Base-by-base conservation (phyloP, 2,113 vertebrate species). In the Platichthys flesus region DNA sequence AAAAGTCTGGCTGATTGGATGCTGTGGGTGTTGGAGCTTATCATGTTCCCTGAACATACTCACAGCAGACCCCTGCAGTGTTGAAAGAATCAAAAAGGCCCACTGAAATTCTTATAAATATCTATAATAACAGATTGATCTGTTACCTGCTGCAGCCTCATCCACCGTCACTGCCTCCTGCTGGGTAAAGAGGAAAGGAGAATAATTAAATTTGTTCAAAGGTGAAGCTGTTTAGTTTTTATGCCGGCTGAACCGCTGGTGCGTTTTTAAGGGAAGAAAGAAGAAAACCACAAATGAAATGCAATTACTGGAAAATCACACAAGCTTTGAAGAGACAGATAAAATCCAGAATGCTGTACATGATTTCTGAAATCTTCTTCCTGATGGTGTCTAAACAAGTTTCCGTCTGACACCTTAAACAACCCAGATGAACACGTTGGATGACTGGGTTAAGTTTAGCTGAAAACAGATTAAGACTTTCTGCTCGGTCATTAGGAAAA, bases 111-210 rank as follows among this genome's bases (percentile, higher is more conserved):
- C 57, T 31, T 35, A 23, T 56, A 57, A 63, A 58, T 52, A 16
- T 52, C n/a, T 24, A 35, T 8, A 18, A 14, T n/a, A 40, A 65
- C 60, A 63, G 15, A 66, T 76, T 69, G 1, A 49, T 68, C 21
- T 62, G 52, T 74, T 70, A 93, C 93, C 92, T 79, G 68, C 55
- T 69, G 2, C 52, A 9, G 63, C 68, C 21, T 79, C 75, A n/a
- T 40, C 56, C 23, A 70, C 45, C 14, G 47, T 47, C 16, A 18
- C 28, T 7, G 81, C 57, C 24, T 84, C 81, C 93, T 93, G 86
- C 61, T 71, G 81, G 62, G 71, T 16, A 58, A 85, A 78, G 75
- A 59, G 21, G 72, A 85, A 51, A 84, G 24, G 16, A 31, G 31
- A 78, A 49, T 58, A 76, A 66, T 81, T 54, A 8, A 21, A 58